These are phyloP conservation scores for Chrysolina americana DNA, from an alignment of 2,888 invertebrate genomes.

Conservation along the genomic window DNA sequence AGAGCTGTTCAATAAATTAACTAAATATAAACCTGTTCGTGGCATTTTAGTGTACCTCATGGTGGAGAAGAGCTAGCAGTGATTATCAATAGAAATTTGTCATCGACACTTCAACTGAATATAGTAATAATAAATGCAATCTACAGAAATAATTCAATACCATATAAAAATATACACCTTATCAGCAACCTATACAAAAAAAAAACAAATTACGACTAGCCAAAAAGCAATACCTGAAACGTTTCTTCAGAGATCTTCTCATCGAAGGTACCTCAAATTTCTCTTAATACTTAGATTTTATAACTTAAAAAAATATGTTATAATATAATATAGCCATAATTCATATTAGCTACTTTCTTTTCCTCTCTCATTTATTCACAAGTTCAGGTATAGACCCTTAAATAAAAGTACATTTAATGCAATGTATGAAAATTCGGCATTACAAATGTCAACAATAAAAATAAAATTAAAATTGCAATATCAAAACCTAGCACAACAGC, in stretches of 20 bases:
- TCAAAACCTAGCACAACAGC: slow-evolving; percentile 8
- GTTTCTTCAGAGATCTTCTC: slow-evolving; percentile 33
- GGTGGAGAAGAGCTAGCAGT: slow-evolving; percentile 11
- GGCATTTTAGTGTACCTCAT: not conserved
- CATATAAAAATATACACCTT: slow-evolving; percentile 50
- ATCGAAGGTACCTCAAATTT: slow-evolving; percentile 16
- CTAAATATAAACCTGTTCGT: slow-evolving; percentile 2
- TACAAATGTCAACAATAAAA: not conserved
- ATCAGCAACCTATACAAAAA: slow-evolving; percentile 43
- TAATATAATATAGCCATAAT: slow-evolving; percentile 21
- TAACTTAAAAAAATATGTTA: slow-evolving; percentile 24
- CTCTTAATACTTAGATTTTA: slow-evolving; percentile 7
- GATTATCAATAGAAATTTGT: not conserved
- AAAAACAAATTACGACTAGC: slow-evolving; percentile 57
- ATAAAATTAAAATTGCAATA: slow-evolving; percentile 10
- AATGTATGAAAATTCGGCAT: not conserved
- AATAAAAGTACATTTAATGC: slow-evolving; percentile 6
- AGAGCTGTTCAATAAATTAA: slow-evolving; percentile 12
- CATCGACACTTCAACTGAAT: not conserved
- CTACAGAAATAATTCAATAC: slow-evolving; percentile 37
- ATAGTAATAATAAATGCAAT: slow-evolving; percentile 28
- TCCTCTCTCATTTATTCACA: slow-evolving; percentile 18
- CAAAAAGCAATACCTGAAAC: slow-evolving; percentile 48
- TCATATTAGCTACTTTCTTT: slow-evolving; percentile 19
- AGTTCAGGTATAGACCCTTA: slow-evolving; percentile 8